Base-by-base conservation (phyloP, 2,797 vertebrate genomes). In the Lithobates sylvaticus region DNA sequence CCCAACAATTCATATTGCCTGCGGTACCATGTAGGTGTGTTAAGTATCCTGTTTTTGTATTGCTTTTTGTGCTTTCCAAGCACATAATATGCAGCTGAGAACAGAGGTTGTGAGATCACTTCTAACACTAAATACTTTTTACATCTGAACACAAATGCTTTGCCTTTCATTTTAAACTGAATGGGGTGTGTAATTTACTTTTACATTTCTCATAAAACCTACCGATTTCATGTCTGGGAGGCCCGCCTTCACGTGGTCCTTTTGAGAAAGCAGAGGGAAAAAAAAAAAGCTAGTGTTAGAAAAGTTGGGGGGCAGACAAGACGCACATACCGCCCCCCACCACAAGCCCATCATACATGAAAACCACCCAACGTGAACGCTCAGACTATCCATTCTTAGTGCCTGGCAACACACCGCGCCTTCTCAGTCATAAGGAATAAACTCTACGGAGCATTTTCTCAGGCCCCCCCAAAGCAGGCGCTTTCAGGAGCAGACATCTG, bases 241-340 rank as follows among this genome's bases (percentile, higher is more conserved):
- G 94, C 88, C 95, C 95, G 81, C 93, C 94, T 86, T 97, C 96
- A 93, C 96, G 93, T 81, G 95, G 96, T 91, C 96, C 97, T 97
- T 36, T 88, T 80, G 65, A 88, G 64, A 93, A 91, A 90, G 84
- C 68, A 87, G 76, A 80, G 54, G 70, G n/a, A n/a, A 75, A 84
- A 85, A 85, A 39, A 39, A 6, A 39, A 36, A 6, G 29, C 54
- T 23, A 9, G 86, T 86, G 64, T 88, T 26, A 79, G 61, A 64
- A 42, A 54, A 75, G 44, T 85, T 39, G 36, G 91, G 76, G 29
- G 80, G 73, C 21, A 67, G 0, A 58, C 12, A 82, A 5, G 7
- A 36, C 18, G 50, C 75, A 21, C 9, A 21, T 23, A 18, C 23
- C 74, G 39, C 68, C 84, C 9, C 88, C 67, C 90, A 21, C 36